Conservation (phyloP, 2,888 invertebrate species). For the Drosophila barbarae region DNA sequence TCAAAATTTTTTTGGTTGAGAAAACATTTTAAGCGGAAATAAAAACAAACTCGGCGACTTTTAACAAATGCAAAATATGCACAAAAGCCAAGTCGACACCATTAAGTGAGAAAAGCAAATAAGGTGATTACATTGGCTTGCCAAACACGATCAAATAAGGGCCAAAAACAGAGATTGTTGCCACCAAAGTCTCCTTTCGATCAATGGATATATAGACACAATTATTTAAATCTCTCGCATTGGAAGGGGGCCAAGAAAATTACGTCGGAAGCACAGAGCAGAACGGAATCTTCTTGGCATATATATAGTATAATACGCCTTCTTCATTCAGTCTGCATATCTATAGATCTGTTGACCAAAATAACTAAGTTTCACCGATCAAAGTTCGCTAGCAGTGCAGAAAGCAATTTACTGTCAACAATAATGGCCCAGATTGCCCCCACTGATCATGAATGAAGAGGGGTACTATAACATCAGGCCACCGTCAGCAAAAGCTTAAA, state of each 20-base stretch:
- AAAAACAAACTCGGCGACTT: slow-evolving; percentile 18
- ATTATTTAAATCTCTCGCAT: slow-evolving; percentile 29
- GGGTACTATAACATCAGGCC: slow-evolving; percentile 2
- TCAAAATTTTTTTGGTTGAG: slow-evolving; percentile 5
- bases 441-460: slow-evolving; percentile 22
- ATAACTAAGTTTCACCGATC: slow-evolving; percentile 29
- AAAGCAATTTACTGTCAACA: slow-evolving; percentile 22
- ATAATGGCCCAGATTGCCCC: not conserved
- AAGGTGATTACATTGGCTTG: slow-evolving; percentile 8
- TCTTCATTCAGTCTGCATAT: slow-evolving; percentile 23
- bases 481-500: slow-evolving; percentile 18
- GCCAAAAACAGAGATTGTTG: slow-evolving; percentile 1
- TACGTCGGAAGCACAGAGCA: slow-evolving; percentile 38
- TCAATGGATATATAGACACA: slow-evolving; percentile 23
- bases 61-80: slow-evolving; percentile 28
- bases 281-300: slow-evolving; percentile 12
- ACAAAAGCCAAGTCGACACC: slow-evolving; percentile 4
- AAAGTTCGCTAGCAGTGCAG: slow-evolving; percentile 31
- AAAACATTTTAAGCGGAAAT: slow-evolving; percentile 37
- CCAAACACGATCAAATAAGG: slow-evolving; percentile 1
- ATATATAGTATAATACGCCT: slow-evolving; percentile 7
- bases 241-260: slow-evolving; percentile 45
- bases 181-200: slow-evolving; percentile 8
- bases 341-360: slow-evolving; percentile 23
- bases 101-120: slow-evolving; percentile 7